A percentile compares a stretch with the other conserved stretches of the same genome.
These are phyloP conservation scores for Stenchaetothrips biformis DNA, from an alignment of 2,888 invertebrate genomes.

Conservation along the genomic window DNA sequence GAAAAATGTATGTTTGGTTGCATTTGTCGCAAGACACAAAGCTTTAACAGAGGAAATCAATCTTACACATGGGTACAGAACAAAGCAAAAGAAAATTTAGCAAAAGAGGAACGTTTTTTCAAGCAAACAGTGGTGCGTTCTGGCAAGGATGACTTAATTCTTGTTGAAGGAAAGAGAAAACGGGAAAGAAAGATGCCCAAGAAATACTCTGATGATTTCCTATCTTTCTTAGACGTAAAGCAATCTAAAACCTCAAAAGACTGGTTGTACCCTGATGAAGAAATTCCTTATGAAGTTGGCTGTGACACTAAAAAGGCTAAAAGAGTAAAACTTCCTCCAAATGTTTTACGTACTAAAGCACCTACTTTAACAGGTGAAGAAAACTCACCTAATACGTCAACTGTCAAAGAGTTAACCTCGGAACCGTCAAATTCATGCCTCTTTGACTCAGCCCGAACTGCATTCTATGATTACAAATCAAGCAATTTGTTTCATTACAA, in stretches of 20 bases:
- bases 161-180: slow-evolving; percentile 4
- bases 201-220: background rate
- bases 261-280: too few species aligned
- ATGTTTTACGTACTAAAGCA: too few species aligned
- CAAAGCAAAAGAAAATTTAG: slow-evolving; percentile 3
- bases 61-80: background rate
- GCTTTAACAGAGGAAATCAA: background rate
- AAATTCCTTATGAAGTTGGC: too few species aligned
- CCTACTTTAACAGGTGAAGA: too few species aligned
- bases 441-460: too few species aligned
- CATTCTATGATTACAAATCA: background rate
- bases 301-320: too few species aligned
- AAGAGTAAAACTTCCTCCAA: too few species aligned
- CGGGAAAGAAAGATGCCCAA: background rate
- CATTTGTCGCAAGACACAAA: background rate
- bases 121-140: slow-evolving; percentile 4
- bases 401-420: too few species aligned
- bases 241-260: too few species aligned
- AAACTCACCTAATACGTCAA: too few species aligned
- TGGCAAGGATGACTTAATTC: background rate
- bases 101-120: background rate
- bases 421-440: too few species aligned
- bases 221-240: background rate
- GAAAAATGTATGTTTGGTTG: background rate
- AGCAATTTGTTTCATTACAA: background rate